These are phyloP conservation scores for Tupiocoris notatus DNA, from an alignment of 2,888 invertebrate species.

Conservation along the genomic window DNA sequence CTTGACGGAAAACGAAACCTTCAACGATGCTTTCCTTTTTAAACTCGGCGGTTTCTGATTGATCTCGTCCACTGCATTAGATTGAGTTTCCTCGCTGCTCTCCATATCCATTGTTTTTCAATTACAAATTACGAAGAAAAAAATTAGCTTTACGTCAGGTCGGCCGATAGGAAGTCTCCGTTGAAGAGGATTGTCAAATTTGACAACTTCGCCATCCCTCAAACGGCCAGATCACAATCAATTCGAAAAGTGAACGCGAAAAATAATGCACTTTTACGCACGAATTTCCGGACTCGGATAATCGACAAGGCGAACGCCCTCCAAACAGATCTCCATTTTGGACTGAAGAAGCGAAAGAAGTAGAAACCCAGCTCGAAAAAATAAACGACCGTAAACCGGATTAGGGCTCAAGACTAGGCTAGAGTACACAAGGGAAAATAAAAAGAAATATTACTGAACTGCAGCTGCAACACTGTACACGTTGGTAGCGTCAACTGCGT, in stretches of 20 bases:
- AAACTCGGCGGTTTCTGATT: conserved; percentile 39
- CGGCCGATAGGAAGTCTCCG: not conserved
- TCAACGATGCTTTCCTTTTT: conserved; percentile 51
- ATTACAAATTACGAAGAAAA: too few species aligned
- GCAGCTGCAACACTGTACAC: not conserved
- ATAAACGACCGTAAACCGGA: not conserved
- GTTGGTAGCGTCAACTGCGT: too few species aligned
- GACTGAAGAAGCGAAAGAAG: not conserved
- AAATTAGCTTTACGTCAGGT: too few species aligned
- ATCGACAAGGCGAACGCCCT: too few species aligned
- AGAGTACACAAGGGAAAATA: not conserved
- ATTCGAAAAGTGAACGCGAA: too few species aligned
- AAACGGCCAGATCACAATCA: too few species aligned
- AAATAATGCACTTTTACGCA: too few species aligned
- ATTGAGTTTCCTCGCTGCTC: not conserved
- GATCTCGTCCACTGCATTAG: not conserved
- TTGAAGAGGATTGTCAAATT: not conserved
- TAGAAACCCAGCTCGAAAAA: too few species aligned
- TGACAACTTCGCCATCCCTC: not conserved
- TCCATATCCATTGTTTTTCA: not conserved
- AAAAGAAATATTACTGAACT: not conserved
- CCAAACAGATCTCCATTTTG: not conserved
- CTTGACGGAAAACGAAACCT: conserved; percentile 55
- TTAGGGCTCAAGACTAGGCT: not conserved
- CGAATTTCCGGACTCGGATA: too few species aligned